These are phyloP conservation scores for Dinomys branickii DNA, from an alignment of 2,113 vertebrate genomes.

Conservation along the genomic window DNA sequence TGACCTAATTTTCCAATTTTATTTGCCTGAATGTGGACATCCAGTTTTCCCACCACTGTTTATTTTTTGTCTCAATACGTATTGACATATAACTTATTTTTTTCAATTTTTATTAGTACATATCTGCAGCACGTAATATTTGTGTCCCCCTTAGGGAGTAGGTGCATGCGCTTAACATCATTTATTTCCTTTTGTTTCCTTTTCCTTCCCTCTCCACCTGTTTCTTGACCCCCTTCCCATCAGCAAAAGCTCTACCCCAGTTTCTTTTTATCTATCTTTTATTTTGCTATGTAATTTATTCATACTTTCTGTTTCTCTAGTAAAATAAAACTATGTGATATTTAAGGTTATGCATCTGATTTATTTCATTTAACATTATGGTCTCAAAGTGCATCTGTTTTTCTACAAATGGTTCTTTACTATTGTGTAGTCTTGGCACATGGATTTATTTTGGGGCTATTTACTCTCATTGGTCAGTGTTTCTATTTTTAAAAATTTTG, in stretches of 20 bases:
- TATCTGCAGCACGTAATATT: background rate
- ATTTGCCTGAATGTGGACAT: background rate
- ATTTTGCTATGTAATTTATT: background rate
- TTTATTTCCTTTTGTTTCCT: background rate
- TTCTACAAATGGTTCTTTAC: background rate
- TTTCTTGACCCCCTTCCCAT: background rate
- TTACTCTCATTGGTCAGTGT: background rate
- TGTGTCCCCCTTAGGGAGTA: background rate
- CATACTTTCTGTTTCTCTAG: background rate
- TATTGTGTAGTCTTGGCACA: background rate
- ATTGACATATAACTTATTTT: background rate
- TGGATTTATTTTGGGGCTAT: background rate
- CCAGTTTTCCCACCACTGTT: background rate
- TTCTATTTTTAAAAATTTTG: background rate
- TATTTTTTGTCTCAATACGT: background rate
- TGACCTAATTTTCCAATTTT: background rate
- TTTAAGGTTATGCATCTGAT: background rate
- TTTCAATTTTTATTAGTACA: background rate
- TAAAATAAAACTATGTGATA: background rate
- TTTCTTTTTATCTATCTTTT: background rate
- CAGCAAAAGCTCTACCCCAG: background rate
- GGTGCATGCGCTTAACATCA: background rate
- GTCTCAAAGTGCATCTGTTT: background rate
- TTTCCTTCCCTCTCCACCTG: background rate
- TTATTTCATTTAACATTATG: background rate